phyloP scores from a whole-genome alignment of 2,113 vertebrate species.

The Cervus canadensis region DNA sequence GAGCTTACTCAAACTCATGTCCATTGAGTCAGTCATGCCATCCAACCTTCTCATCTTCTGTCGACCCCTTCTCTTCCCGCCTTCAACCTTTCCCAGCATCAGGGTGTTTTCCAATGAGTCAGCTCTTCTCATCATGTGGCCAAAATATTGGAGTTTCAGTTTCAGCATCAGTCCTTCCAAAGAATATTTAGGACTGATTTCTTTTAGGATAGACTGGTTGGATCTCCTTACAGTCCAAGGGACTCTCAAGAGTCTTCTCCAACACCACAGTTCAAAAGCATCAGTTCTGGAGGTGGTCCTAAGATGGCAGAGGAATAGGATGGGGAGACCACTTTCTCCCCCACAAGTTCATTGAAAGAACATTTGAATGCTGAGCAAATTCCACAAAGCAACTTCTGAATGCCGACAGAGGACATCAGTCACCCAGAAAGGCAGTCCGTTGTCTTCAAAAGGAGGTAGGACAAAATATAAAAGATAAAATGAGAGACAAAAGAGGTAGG shows the following conservation, averaged over 20 bases:
- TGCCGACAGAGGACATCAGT: background rate
- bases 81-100: background rate
- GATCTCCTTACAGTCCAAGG: background rate
- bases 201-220: background rate
- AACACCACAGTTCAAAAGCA: background rate
- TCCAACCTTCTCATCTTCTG: background rate
- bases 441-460: background rate
- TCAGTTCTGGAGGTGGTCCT: background rate
- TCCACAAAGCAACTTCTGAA: background rate
- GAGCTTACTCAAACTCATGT: background rate
- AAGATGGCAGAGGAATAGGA: background rate
- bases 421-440: background rate
- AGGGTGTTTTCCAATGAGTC: background rate
- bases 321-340: background rate
- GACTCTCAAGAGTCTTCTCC: background rate
- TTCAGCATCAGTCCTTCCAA: background rate
- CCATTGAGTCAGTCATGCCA: background rate
- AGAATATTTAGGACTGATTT: background rate
- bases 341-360: background rate
- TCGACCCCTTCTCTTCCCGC: background rate
- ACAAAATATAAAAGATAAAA: background rate
- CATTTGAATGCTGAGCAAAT: background rate
- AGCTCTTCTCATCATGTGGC: background rate
- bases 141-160: background rate
- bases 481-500: background rate